Base-by-base conservation (phyloP, 1,140 invertebrate species). In the Tyrophagus putrescentiae region DNA sequence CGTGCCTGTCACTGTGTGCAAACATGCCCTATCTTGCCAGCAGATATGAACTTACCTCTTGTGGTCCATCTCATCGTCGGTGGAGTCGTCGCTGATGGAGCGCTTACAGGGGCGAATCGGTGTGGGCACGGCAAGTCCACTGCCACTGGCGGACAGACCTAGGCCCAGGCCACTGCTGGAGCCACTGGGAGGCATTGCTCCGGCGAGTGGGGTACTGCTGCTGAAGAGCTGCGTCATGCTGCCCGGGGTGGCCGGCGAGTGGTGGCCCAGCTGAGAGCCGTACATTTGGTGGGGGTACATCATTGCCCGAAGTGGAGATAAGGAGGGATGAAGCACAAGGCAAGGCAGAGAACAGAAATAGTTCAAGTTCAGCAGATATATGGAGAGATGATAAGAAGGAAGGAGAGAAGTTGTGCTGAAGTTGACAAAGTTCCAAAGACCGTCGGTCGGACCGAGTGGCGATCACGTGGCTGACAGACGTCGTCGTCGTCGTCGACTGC, bases 401-500 rank as follows among this genome's bases (percentile, higher is more conserved):
- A n/a, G n/a, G n/a, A n/a, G n/a, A n/a, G n/a, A n/a, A n/a, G n/a
- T n/a, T n/a, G n/a, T n/a, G n/a, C n/a, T n/a, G n/a, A n/a, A n/a
- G n/a, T n/a, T n/a, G n/a, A n/a, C n/a, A n/a, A n/a, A n/a, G n/a
- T n/a, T n/a, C n/a, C n/a, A n/a, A n/a, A n/a, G n/a, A n/a, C n/a
- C n/a, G n/a, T 21, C 18, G 7, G 45, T 13, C 23, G 21, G 45
- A 7, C 36, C 7, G 21, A 48, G 31, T 48, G 45, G 7, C 9
- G 45, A 48, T 6, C 45, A 48, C 45, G 45, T 48, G 45, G 7
- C 45, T 13, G 45, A 48, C 45, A 39, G 36, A 39, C 45, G 45
- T 48, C n/a, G n/a, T n/a, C n/a, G n/a, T n/a, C n/a, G n/a, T n/a
- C n/a, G n/a, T n/a, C n/a, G n/a, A n/a, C 45, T 21, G 45, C 45